phyloP scores from a whole-genome alignment of 2,888 invertebrate genomes.

The Epiperipatus broadwayi region DNA sequence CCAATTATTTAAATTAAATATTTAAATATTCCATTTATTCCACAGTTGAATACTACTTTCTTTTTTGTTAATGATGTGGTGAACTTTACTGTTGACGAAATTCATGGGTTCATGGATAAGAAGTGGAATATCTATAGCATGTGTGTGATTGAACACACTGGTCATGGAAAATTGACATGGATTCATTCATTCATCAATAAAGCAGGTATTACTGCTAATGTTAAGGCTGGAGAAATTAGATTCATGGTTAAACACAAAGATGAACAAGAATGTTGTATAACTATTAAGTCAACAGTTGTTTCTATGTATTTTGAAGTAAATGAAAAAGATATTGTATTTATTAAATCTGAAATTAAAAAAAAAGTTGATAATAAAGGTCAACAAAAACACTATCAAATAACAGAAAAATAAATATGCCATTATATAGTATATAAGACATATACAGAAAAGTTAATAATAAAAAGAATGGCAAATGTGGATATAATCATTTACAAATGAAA shows the following conservation, averaged over 20 bases:
- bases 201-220: constrained; percentile 97
- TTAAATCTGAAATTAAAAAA: constrained; percentile 70
- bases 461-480: too few relatives aligned
- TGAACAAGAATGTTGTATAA: constrained; percentile 99
- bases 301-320: constrained; percentile 97
- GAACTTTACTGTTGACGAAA: constrained; percentile 99
- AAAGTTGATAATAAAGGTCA: constrained; percentile 73
- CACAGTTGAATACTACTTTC: too few relatives aligned
- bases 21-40: too few relatives aligned
- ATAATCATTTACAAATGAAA: too few relatives aligned
- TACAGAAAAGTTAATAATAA: too few relatives aligned
- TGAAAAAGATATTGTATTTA: constrained; percentile 81
- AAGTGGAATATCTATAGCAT: constrained; percentile 99
- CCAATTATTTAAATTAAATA: too few relatives aligned
- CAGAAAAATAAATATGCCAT: too few relatives aligned
- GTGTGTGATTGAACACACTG: constrained; percentile 99
- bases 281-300: constrained; percentile 99
- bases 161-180: constrained; percentile 98
- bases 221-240: constrained; percentile 94
- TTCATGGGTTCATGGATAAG: constrained; percentile 98
- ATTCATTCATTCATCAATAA: constrained; percentile 98
- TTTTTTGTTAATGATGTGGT: constrained; percentile 43
- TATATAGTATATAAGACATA: too few relatives aligned
- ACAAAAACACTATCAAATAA: too few relatives aligned
- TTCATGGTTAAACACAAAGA: constrained; percentile 99